Evolutionary conservation across 2,797 vertebrate species (phyloP).

Genomic region (Danio choprae): DNA sequence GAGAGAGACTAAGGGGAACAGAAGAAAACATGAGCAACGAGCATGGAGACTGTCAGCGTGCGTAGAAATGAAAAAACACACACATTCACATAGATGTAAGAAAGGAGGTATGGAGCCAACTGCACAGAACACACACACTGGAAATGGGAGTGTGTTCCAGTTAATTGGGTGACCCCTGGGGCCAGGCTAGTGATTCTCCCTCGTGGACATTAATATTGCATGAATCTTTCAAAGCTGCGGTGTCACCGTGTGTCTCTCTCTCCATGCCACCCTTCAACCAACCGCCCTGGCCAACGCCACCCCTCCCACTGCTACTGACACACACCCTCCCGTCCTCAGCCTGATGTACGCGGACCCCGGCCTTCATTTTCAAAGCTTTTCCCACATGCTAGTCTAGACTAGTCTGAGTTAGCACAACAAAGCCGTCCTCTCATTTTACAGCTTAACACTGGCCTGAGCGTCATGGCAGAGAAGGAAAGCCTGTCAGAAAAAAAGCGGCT

Average conservation of each 20-base stretch:
- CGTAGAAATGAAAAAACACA: conserved; percentile 18
- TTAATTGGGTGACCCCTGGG: conserved; percentile 87
- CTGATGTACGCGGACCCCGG: conserved; percentile 2
- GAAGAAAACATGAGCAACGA: conserved; percentile 11
- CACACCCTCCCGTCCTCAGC: conserved; percentile 14
- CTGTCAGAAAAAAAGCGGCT: conserved; percentile 67
- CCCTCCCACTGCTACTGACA: conserved; percentile 37
- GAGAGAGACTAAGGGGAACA: conserved; percentile 37
- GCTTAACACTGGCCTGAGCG: conserved; percentile 2
- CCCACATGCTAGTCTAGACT: conserved; percentile 47
- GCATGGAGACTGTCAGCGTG: conserved; percentile 5
- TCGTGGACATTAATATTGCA: conserved; percentile 88
- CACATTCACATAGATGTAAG: conserved; percentile 61
- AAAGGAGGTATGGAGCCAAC: conserved; percentile 46
- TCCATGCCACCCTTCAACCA: conserved; percentile 37
- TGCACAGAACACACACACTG: conserved; percentile 60
- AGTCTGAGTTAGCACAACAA: conserved; percentile 43
- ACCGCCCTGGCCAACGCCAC: conserved; percentile 30
- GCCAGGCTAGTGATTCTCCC: conserved; percentile 82
- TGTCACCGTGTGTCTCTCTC: conserved; percentile 59
- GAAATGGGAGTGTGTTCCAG: conserved; percentile 85
- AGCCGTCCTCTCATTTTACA: conserved; percentile 32
- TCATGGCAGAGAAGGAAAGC: conserved; percentile 57
- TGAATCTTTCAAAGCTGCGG: conserved; percentile 73
- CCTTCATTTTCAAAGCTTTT: conserved; percentile 43